Evolutionary conservation across 2,888 invertebrate species (phyloP), one percentile per base, ranked within the genome.

Genomic region (Sussaba pulchella): DNA sequence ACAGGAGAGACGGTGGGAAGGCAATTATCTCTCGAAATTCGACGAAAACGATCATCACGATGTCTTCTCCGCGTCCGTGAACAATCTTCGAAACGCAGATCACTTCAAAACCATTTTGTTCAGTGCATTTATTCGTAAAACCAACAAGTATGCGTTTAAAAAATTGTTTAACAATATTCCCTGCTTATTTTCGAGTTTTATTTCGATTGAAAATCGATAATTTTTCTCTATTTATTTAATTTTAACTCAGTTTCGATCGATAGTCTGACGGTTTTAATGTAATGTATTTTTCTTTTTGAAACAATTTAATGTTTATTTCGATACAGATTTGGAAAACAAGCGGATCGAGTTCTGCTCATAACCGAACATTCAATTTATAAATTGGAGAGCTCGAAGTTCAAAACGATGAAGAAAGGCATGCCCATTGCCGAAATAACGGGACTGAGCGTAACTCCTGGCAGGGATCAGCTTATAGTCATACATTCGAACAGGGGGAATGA

Each of bases 401-500:
- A 97, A 89, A 95, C 96, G 57, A 95, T 99, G 94, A 97, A 96
- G 91, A 96, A 96, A 86, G 96, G 96, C n/a, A 96, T 96, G 85
- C 94, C 95, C 4, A 95, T 98, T 73, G 94, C 95, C 69, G 96
- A 97, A 96, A 94, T 98, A 67, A 97, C 97, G 0, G 96, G 97
- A 0, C 91, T 98, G 54, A 97, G 97, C 86, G 95, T 98, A 31
- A 97, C 97, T 88, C 96, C 97, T 36, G 97, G 97, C 3, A 94
- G 94, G 76, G 98, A 98, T 90, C 98, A 98, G 91, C 94, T 99
- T 82, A 94, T 97, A 78, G 96, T 98, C 69, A 94, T 99, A 85
- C 98, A 98, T 92, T 95, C 98, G 61, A 96, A 96, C 64, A 95
- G 95, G 14, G 97, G 97, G 73, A 98, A 98, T 92, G 99, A 99